phyloP scores from a whole-genome alignment of 2,797 vertebrate genomes.

The Thripadectes ignobilis region DNA sequence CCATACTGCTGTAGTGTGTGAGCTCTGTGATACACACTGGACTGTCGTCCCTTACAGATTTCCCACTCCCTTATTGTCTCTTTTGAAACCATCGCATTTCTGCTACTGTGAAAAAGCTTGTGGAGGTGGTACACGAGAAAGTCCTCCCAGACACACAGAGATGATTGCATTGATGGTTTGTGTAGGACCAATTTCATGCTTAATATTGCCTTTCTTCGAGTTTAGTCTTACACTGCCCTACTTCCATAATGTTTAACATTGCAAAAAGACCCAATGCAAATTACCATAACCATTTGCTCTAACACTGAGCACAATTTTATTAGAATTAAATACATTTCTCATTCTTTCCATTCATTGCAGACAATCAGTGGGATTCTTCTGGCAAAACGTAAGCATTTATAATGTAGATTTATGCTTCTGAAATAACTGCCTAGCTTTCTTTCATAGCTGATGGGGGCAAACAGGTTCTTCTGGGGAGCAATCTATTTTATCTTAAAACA shows the following conservation, averaged over 20 bases:
- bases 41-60: not conserved
- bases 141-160: not conserved
- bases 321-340: not conserved
- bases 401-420: not conserved
- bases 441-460: not conserved
- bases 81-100: not conserved
- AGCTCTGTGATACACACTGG: not conserved
- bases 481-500: not conserved
- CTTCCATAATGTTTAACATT: not conserved
- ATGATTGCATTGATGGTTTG: not conserved
- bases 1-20: rapidly evolving
- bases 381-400: not conserved
- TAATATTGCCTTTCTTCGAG: not conserved
- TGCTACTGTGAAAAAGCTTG: not conserved
- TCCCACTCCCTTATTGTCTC: rapidly evolving
- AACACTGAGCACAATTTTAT: not conserved
- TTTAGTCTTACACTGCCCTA: not conserved
- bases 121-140: not conserved
- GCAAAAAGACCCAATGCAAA: not conserved
- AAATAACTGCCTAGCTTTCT: not conserved
- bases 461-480: not conserved
- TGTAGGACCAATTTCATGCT: not conserved
- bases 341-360: not conserved
- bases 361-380: not conserved
- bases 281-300: not conserved